Evolutionary conservation across 2,888 invertebrate genomes (phyloP), one percentile per base, ranked within the genome.

Genomic region (Drosophila meridiana): DNA sequence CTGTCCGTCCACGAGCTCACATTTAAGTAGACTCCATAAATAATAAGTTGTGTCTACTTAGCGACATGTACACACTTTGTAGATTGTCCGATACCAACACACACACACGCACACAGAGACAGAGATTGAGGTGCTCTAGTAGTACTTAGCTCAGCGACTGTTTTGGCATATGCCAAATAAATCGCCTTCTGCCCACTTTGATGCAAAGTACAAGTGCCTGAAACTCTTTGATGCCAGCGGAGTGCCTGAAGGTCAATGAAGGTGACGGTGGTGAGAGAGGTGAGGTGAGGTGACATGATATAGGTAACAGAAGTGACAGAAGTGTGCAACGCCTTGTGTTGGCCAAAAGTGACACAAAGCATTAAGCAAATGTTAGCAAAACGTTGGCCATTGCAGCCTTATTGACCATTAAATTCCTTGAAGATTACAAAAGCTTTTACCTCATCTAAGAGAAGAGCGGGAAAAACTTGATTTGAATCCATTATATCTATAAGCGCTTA

Each of bases 11-110:
- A 28, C 69, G 30, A 32, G 56, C 80, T 69, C 75, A 82, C 65
- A 86, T 79, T 72, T 71, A 80, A 80, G 87, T 80, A 87, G 87
- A 89, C 82, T 84, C 74, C 74, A 89, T 86, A 89, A 89, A 86
- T 86, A 89, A 86, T 89, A 86, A 86, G 71, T 78, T 86, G 78
- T 87, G 89, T 86, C 85, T 85, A 89, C 85, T 85, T 89, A 87
- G 87, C 87, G 87, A 87, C 85, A 77, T 82, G 82, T 83, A 81
- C 79, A 89, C 69, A 68, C 60, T 73, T 61, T 63, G 62, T 72
- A 86, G 84, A 84, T 84, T 84, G 82, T 40, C 7, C 64, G 81
- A 81, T 77, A 70, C 53, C 48, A 30, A 20, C 30, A 59, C 43
- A 40, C 50, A 55, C 48, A 64, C 55, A 11, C 53, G 45, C 40